These are phyloP conservation scores for Coreius guichenoti DNA, from an alignment of 2,797 vertebrate genomes.

Conservation along the genomic window DNA sequence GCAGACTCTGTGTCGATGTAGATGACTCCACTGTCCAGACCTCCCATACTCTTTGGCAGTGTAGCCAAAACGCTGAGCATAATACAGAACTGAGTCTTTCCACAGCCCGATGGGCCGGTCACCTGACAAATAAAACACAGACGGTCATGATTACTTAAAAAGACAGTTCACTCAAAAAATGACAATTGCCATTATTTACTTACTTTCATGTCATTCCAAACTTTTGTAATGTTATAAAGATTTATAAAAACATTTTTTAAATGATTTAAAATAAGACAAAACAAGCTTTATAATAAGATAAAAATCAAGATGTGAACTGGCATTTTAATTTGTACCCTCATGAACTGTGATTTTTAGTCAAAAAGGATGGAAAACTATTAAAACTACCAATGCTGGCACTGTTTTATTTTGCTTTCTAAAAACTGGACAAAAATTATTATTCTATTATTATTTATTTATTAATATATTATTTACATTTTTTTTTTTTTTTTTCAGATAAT, in stretches of 20 bases:
- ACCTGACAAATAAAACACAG: constrained; percentile 70
- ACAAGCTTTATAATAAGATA: background rate
- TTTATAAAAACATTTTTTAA: background rate
- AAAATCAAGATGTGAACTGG: background rate
- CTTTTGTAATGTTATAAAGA: background rate
- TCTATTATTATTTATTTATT: too few relatives aligned
- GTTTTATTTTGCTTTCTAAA: too few relatives aligned
- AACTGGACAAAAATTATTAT: too few relatives aligned
- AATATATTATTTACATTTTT: too few relatives aligned
- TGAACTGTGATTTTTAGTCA: background rate
- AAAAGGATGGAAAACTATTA: too few relatives aligned
- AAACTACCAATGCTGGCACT: too few relatives aligned
- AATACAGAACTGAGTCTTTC: constrained; percentile 87
- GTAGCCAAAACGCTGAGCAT: constrained; percentile 85
- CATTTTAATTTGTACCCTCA: background rate
- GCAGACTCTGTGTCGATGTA: constrained; percentile 86
- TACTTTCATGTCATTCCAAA: background rate
- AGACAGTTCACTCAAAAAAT: background rate
- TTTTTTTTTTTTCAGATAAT: too few relatives aligned
- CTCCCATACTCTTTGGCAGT: constrained; percentile 78
- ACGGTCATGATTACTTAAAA: background rate
- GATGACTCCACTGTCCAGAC: constrained; percentile 79
- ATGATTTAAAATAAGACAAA: background rate
- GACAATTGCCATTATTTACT: background rate
- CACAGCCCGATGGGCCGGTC: constrained; percentile 85